Evolutionary conservation across 2,888 invertebrate species (phyloP).

Genomic region (Crioceris asparagi): DNA sequence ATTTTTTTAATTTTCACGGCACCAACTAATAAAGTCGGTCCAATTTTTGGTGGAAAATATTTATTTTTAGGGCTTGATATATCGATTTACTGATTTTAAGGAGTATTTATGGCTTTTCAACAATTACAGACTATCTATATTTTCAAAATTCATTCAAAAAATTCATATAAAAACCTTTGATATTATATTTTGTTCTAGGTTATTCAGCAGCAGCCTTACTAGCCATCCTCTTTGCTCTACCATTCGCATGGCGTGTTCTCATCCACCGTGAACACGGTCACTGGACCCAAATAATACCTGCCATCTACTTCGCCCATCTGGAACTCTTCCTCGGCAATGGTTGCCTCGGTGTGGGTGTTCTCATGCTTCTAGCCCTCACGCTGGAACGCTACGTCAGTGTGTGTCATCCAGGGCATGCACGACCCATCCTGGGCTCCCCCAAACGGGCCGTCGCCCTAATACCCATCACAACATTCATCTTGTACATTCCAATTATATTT

Average conservation of each 20-base stretch:
- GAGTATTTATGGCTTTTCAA: too few species aligned
- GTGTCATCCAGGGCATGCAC: conserved; percentile 58
- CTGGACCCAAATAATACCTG: conserved; percentile 53
- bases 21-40: too few species aligned
- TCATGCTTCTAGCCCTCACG: conserved; percentile 64
- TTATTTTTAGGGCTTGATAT: too few species aligned
- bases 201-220: conserved; percentile 68
- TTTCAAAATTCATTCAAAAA: not conserved
- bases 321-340: conserved; percentile 63
- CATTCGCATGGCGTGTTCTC: conserved; percentile 55
- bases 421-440: conserved; percentile 50
- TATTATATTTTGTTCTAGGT: conserved; percentile 39
- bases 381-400: conserved; percentile 65
- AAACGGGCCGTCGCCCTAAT: conserved; percentile 54
- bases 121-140: too few species aligned
- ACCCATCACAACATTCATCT: conserved; percentile 51
- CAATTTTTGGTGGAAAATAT: too few species aligned
- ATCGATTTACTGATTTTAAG: too few species aligned
- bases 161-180: not conserved
- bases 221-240: conserved; percentile 58
- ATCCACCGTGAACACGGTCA: conserved; percentile 54
- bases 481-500: conserved; percentile 60
- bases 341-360: conserved; percentile 62
- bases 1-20: too few species aligned
- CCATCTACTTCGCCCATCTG: conserved; percentile 58